A percentile compares a stretch with the other conserved stretches of the same genome.
phyloP scores from a whole-genome alignment of 2,797 vertebrate genomes.

The Arnoldichthys spilopterus region DNA sequence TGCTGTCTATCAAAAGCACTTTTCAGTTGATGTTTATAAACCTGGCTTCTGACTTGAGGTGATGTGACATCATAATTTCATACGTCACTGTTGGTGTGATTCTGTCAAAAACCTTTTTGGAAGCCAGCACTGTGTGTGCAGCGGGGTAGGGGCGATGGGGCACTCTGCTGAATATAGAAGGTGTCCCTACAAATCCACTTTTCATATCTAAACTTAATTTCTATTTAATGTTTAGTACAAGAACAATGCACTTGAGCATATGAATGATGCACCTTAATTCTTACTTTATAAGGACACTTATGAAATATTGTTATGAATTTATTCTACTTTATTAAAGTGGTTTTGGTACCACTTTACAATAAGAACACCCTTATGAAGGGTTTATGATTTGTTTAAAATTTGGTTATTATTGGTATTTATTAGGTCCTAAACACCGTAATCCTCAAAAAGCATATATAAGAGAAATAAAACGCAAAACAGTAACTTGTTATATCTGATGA shows the following conservation, averaged over 20 bases:
- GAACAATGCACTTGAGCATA: neutral
- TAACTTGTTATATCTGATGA: too few relatives aligned
- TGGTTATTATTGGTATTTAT: too few relatives aligned
- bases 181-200: neutral
- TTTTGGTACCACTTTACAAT: neutral
- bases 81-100: neutral
- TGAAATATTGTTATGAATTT: neutral
- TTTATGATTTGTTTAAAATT: too few relatives aligned
- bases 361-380: too few relatives aligned
- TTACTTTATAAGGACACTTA: neutral
- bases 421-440: too few relatives aligned
- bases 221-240: neutral
- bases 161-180: neutral
- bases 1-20: neutral
- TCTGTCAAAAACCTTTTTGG: neutral
- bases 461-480: too few relatives aligned
- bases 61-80: neutral
- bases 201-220: constrained; percentile 1
- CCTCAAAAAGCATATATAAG: too few relatives aligned
- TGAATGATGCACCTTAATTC: constrained; percentile 14
- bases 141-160: neutral
- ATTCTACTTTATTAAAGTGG: neutral
- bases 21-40: neutral
- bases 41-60: neutral
- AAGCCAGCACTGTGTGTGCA: neutral